Base-by-base conservation (phyloP, 2,888 invertebrate genomes). In the Conistra vaccinii region DNA sequence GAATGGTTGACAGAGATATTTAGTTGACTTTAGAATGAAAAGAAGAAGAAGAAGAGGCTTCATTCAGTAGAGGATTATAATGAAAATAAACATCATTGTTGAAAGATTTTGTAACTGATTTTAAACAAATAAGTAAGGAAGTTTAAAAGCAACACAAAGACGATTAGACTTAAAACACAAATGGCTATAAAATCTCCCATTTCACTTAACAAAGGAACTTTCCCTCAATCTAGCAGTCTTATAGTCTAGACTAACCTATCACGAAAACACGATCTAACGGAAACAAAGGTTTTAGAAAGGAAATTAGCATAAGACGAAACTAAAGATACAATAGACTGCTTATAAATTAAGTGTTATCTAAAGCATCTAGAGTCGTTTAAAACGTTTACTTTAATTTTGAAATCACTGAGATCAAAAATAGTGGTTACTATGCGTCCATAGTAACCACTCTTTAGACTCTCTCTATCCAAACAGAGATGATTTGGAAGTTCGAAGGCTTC, bases 201-300 rank as follows among this genome's bases (percentile, higher is more conserved):
- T 65, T 60, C 2, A 45, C 14, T 45, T 4, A 26, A 70, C 62
- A 78, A 72, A 69, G 48, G 5, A 66, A 69, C 82, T 81, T 81
- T 82, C 80, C 65, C 72, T 57, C 32, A 61, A 39, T 57, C 65
- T 60, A 60, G 3, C n/a, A 35, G 29, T 60, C 51, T 76, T 35
- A 61, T 42, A 48, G 26, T 70, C 62, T 78, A 70, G 48, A 42
- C 69, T 53, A 66, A 78, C 51, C 78, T 81, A 78, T 81, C 73
- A 69, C 78, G 65, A 68, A 7, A 66, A 29, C 35, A 77, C 69
- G 48, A 81, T 66, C 60, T n/a, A n/a, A 78, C 14, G 14, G 23
- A 72, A 73, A 78, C 73, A 73, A 78, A 69, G 51, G 55, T 53
- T 77, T 67, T 72, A 69, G 68, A 61, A 66, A 53, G 53, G 78